A percentile compares a stretch with the other conserved stretches of the same genome.
Evolutionary conservation across 2,888 invertebrate species (phyloP).

Genomic region (Drosophila mercatorum): DNA sequence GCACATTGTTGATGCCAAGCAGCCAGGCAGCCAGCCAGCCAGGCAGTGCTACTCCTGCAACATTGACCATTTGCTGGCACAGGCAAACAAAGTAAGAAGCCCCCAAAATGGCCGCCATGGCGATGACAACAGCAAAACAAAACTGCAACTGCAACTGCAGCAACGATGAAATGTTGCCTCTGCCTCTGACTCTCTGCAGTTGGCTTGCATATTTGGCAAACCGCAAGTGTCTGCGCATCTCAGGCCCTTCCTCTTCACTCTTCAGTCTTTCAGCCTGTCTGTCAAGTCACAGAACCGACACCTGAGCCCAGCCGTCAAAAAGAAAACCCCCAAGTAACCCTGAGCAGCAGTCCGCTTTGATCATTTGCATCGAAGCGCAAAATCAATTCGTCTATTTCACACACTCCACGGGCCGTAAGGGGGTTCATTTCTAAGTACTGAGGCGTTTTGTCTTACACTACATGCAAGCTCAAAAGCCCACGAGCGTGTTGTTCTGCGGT

Average conservation of each 20-base stretch:
- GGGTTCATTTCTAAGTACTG: slow-evolving; percentile 30
- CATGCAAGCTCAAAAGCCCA: slow-evolving; percentile 51
- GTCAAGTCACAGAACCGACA: slow-evolving; percentile 48
- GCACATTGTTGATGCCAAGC: slow-evolving; percentile 23
- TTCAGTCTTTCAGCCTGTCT: slow-evolving; percentile 29
- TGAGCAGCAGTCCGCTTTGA: slow-evolving; percentile 65
- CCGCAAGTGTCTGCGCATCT: slow-evolving; percentile 49
- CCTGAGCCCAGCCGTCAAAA: slow-evolving; percentile 46
- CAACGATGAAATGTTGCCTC: slow-evolving; percentile 30
- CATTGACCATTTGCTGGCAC: slow-evolving; percentile 7
- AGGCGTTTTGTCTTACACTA: slow-evolving; percentile 72
- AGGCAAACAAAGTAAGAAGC: slow-evolving; percentile 40
- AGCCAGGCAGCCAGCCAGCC: not conserved
- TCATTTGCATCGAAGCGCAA: slow-evolving; percentile 75
- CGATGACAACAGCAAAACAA: slow-evolving; percentile 28
- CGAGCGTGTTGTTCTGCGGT: slow-evolving; percentile 59
- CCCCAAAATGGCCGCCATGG: slow-evolving; percentile 39
- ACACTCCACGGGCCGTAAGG: slow-evolving; percentile 32
- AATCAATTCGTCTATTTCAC: slow-evolving; percentile 77
- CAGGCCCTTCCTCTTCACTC: not conserved
- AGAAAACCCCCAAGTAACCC: slow-evolving; percentile 28
- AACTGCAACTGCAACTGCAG: slow-evolving; percentile 3
- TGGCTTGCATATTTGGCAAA: slow-evolving; percentile 52
- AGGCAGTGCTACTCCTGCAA: slow-evolving; percentile 13
- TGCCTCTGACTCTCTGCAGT: not conserved